These are phyloP conservation scores for Craseonycteris thonglongyai DNA, from an alignment of 2,113 vertebrate species.

Conservation along the genomic window DNA sequence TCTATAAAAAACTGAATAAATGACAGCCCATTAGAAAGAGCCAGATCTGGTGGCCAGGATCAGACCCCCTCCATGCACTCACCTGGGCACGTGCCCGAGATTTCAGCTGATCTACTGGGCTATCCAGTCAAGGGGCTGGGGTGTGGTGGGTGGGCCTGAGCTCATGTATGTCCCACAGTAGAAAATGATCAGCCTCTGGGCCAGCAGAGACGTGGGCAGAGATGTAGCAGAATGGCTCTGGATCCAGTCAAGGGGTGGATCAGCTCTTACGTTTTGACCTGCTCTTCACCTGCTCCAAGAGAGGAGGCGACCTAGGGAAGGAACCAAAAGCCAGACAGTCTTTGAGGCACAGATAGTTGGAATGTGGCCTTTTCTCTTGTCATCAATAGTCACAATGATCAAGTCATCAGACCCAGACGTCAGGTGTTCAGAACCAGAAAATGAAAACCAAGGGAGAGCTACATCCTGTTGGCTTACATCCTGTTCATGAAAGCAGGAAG, in stretches of 20 bases:
- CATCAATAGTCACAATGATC: background rate
- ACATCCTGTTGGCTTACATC: constrained; percentile 69
- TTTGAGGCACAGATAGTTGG: background rate
- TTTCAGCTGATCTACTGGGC: background rate
- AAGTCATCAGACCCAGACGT: constrained; percentile 19
- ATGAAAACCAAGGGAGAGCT: constrained; percentile 39
- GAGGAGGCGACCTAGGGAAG: background rate
- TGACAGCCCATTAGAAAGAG: background rate
- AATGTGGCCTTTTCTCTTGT: background rate
- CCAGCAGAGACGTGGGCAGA: background rate
- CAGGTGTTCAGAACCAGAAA: background rate
- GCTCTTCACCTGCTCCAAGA: background rate
- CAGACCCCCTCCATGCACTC: background rate
- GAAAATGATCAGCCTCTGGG: background rate
- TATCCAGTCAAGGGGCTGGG: background rate
- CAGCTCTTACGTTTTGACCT: background rate
- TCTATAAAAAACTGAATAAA: background rate
- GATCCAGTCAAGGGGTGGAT: background rate
- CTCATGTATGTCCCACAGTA: background rate
- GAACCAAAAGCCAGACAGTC: background rate
- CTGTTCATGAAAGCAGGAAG: constrained; percentile 61
- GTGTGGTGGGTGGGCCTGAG: background rate
- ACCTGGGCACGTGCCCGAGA: background rate
- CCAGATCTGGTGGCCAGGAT: background rate
- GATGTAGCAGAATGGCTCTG: fast-evolving